phyloP scores from a whole-genome alignment of 2,797 vertebrate species.

The Amblyopsis hoosieri region DNA sequence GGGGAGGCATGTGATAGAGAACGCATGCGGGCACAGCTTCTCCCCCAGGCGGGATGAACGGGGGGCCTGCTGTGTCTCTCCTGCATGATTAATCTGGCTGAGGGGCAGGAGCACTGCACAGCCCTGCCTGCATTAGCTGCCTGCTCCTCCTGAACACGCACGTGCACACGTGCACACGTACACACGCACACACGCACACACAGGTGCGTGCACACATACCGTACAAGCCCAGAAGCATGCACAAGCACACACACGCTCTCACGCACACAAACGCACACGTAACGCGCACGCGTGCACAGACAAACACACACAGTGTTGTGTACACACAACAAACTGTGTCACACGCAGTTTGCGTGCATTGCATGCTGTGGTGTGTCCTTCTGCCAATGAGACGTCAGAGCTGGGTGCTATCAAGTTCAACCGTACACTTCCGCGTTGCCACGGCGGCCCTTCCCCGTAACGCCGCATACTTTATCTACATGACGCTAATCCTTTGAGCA shows the following conservation, averaged over 20 bases:
- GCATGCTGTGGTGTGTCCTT: slow-evolving; percentile 28
- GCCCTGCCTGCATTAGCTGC: slow-evolving; percentile 83
- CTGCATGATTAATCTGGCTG: slow-evolving; percentile 98
- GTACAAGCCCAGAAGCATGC: neutral
- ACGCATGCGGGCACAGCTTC: slow-evolving; percentile 90
- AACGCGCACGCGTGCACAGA: slow-evolving; percentile 17
- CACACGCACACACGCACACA: slow-evolving; percentile 22
- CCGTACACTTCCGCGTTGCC: slow-evolving; percentile 46
- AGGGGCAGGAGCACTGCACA: slow-evolving; percentile 91
- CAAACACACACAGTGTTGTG: slow-evolving; percentile 34
- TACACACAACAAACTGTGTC: slow-evolving; percentile 8
- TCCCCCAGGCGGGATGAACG: slow-evolving; percentile 88
- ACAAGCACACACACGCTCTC: neutral
- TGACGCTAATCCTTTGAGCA: slow-evolving; percentile 42
- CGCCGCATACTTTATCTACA: slow-evolving; percentile 26
- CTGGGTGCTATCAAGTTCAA: slow-evolving; percentile 48
- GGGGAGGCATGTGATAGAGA: slow-evolving; percentile 88
- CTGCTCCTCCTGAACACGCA: slow-evolving; percentile 66
- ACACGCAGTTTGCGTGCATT: neutral
- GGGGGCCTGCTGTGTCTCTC: slow-evolving; percentile 92
- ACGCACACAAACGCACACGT: neutral
- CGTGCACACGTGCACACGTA: neutral
- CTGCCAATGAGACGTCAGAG: slow-evolving; percentile 29
- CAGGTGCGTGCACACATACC: neutral
- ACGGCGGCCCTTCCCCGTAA: slow-evolving; percentile 20